Conservation (phyloP, 30 jellyfish, hydroid and myxozoan genomes). For the Hydra vulgaris region DNA sequence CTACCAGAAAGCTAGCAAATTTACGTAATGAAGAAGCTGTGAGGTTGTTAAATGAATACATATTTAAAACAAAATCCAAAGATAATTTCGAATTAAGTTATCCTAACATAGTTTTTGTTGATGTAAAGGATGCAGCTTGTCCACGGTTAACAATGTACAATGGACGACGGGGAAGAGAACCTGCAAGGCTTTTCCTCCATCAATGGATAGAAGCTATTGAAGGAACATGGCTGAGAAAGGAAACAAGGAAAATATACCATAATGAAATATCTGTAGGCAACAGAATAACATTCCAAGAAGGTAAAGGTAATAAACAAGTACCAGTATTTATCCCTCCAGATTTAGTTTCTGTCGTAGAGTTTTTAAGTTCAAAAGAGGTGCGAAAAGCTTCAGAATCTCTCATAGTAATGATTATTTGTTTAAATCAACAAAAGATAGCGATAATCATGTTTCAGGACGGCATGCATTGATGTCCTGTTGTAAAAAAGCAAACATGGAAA, state of each 20-base stretch:
- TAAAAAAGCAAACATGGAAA: constrained; percentile 1
- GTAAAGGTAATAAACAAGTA: constrained; percentile 26
- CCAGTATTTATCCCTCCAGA: constrained; percentile 30
- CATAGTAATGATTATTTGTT: constrained; percentile 10
- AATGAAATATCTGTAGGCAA: constrained; percentile 8
- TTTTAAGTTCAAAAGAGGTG: neutral
- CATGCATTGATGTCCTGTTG: constrained; percentile 12
- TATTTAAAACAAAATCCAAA: neutral
- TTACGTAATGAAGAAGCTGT: neutral
- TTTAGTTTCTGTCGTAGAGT: neutral
- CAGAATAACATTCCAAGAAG: constrained; percentile 31
- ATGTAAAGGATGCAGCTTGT: constrained; percentile 14
- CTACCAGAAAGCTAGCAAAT: constrained; percentile 10
- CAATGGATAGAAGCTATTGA: constrained; percentile 34
- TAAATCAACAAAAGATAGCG: constrained; percentile 1
- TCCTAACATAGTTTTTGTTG: constrained; percentile 4
- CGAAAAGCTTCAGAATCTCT: neutral
- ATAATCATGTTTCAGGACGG: constrained; percentile 33
- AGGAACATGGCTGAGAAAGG: constrained; percentile 27
- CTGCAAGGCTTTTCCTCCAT: constrained; percentile 8
- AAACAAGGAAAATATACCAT: constrained; percentile 7
- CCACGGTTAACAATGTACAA: constrained; percentile 3
- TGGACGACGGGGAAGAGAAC: constrained; percentile 12
- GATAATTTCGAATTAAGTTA: neutral
- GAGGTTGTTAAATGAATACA: neutral